A percentile compares a stretch with the other conserved stretches of the same genome.
Conservation (phyloP, 2,113 vertebrate genomes). For the Brachypteracias leptosomus region DNA sequence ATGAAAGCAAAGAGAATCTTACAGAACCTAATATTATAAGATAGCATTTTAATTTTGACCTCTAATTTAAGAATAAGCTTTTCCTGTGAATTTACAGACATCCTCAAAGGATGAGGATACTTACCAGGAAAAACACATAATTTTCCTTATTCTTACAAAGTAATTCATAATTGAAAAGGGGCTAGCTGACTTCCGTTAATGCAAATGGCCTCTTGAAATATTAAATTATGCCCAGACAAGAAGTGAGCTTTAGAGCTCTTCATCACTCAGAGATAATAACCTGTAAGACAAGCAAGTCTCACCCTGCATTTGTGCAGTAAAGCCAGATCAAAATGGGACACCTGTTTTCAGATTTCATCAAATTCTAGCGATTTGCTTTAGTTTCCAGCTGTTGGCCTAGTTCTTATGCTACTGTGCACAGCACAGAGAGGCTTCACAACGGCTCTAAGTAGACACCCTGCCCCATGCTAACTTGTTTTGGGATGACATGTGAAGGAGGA, state of each 20-base stretch:
- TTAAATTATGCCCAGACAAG: constrained; percentile 43
- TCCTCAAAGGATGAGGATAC: background rate
- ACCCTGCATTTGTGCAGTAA: background rate
- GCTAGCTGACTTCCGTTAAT: constrained; percentile 51
- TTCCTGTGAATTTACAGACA: background rate
- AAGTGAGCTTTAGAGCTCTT: constrained; percentile 50
- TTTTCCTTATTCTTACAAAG: constrained; percentile 26
- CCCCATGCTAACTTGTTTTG: fast-evolving
- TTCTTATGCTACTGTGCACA: background rate
- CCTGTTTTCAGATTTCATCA: background rate
- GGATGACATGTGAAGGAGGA: background rate
- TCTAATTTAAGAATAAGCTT: background rate
- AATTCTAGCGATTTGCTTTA: background rate
- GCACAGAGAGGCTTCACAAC: background rate
- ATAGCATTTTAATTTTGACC: background rate
- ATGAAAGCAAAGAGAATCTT: background rate
- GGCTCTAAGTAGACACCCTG: background rate
- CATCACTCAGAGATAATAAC: constrained; percentile 55
- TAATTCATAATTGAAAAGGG: constrained; percentile 47
- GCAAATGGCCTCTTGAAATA: constrained; percentile 59
- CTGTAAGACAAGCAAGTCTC: constrained; percentile 5
- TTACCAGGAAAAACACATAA: constrained; percentile 10
- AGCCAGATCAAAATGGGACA: background rate
- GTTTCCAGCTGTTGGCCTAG: background rate
- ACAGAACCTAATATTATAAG: background rate